Percentiles rank a stretch among this genome's conserved stretches.
phyloP scores from a whole-genome alignment of 2,797 vertebrate species.

The Emys orbicularis region DNA sequence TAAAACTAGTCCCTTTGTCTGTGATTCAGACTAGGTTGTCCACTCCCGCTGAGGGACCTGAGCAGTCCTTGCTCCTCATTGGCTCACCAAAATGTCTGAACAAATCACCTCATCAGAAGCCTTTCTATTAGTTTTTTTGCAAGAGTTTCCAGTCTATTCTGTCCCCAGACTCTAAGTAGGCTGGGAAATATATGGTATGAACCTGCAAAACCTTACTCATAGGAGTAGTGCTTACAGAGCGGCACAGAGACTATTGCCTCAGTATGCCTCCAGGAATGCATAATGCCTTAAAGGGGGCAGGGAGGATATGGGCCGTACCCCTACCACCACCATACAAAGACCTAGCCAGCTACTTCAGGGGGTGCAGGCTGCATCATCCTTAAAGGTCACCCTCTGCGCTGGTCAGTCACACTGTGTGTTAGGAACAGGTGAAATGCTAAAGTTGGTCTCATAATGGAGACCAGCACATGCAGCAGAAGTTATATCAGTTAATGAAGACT shows the following conservation, averaged over 20 bases:
- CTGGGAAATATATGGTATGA: not conserved
- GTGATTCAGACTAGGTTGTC: too few species aligned
- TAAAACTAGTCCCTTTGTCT: not conserved
- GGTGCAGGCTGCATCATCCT: rapidly evolving
- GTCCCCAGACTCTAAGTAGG: not conserved
- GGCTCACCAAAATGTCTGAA: too few species aligned
- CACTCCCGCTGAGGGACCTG: too few species aligned
- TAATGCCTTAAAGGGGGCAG: too few species aligned
- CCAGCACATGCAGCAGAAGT: not conserved
- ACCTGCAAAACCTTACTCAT: not conserved
- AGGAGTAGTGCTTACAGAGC: not conserved
- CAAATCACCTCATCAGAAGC: not conserved
- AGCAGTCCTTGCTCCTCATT: too few species aligned
- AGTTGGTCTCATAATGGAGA: not conserved
- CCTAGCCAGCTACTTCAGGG: rapidly evolving
- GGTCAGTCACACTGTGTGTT: not conserved
- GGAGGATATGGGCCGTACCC: not conserved
- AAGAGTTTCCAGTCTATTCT: too few species aligned
- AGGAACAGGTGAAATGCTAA: not conserved
- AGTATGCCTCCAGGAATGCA: not conserved
- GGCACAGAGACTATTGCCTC: not conserved
- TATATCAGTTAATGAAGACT: not conserved
- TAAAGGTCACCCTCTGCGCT: not conserved
- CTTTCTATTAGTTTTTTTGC: not conserved
- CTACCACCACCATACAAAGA: not conserved